These are phyloP conservation scores for Mugil cephalus DNA, from an alignment of 2,113 vertebrate genomes.

Conservation along the genomic window DNA sequence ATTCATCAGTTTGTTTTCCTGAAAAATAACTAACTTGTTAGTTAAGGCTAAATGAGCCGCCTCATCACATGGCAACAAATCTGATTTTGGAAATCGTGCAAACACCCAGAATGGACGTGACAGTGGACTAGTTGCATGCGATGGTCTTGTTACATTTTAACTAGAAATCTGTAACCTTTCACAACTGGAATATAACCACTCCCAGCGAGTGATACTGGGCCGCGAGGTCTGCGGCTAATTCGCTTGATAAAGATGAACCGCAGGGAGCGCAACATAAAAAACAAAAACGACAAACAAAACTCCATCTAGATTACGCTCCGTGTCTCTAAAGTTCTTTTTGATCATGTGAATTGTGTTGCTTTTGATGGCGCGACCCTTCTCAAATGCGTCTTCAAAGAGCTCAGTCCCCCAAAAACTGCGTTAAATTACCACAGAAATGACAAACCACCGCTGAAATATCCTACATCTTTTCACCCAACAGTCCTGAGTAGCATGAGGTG, in stretches of 20 bases:
- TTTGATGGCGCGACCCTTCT: conserved; percentile 32
- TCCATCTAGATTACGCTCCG: conserved; percentile 15
- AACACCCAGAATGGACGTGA: too few relatives aligned
- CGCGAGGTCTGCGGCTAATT: background rate
- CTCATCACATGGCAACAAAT: too few relatives aligned
- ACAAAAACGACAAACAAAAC: background rate
- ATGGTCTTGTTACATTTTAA: too few relatives aligned
- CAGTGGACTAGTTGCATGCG: too few relatives aligned
- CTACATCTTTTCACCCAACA: conserved; percentile 50
- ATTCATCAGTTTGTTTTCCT: too few relatives aligned
- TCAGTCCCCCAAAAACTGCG: conserved; percentile 54
- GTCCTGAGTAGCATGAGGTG: conserved; percentile 48
- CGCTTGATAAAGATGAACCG: conserved; percentile 4
- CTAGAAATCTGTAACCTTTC: too few relatives aligned
- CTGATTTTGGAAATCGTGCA: too few relatives aligned
- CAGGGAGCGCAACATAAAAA: conserved; percentile 10
- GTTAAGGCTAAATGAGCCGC: too few relatives aligned
- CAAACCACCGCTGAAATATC: conserved; percentile 68
- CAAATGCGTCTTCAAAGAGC: conserved; percentile 55
- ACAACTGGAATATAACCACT: too few relatives aligned
- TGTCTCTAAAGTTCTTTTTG: conserved; percentile 32
- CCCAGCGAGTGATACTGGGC: too few relatives aligned
- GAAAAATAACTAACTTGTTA: too few relatives aligned
- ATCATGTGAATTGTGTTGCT: conserved; percentile 23
- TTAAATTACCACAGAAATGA: conserved; percentile 71